Base-by-base conservation (phyloP, 64 coral and sea anemone species). In the Pachyseris speciosa region DNA sequence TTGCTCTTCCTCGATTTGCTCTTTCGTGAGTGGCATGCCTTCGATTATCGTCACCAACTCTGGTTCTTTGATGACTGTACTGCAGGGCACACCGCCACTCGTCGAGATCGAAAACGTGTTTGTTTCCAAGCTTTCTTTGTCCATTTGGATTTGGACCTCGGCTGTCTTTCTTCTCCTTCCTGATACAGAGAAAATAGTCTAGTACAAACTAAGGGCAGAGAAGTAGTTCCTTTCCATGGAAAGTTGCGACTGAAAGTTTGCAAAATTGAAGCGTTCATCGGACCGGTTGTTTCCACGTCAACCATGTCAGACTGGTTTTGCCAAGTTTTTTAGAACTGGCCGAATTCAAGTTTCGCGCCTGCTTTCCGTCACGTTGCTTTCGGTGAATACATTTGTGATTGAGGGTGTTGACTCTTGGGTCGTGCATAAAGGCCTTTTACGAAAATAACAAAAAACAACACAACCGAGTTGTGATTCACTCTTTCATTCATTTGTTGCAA, bases 1-100 rank as follows among this genome's bases (percentile, higher is more conserved):
- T 33, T 81, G 88, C 37, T 92, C 89, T 83, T 84, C 78, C 66
- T 92, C 89, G 7, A 92, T 80, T 64, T 92, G 89, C 75, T 92
- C 89, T 17, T 69, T 84, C 13, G 89, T 92, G 33, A 92, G 37
- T 10, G 89, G 79, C 83, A 84, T 66, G 64, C 41, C 80, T 38
- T 92, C 89, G 69, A 84, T 31, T 28, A 92, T 92, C 17, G 89
- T 92, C 47, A 92, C 79, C 7, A 92, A 47, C 9, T 92, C 89
- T 1, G 89, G 89, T 75, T 92, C 89, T 75, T 92, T 92, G 17
- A 75, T 36, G 12, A 92, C 80, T 5, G 78, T 53, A 26, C 51
- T 57, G 15, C 16, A 19, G 12, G 29, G 20, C 28, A 26, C 17
- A 48, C 2, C 28, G 28, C 9, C 30, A 79, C 49, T 19, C 36